phyloP scores from a whole-genome alignment of 2,888 invertebrate species.

The Atherix ibis region DNA sequence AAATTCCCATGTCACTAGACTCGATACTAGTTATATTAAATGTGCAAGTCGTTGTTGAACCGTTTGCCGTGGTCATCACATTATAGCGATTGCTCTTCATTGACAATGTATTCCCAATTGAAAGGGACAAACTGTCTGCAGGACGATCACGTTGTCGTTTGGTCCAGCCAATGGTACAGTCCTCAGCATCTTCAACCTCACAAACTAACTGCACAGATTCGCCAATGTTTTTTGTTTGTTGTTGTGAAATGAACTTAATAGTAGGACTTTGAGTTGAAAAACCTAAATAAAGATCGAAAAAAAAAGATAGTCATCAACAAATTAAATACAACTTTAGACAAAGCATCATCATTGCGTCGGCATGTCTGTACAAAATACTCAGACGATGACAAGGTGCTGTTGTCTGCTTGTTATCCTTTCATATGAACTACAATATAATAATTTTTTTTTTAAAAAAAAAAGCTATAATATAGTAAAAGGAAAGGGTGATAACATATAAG shows the following conservation, averaged over 20 bases:
- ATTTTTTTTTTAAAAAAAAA: too few relatives aligned
- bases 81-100: conserved; percentile 25
- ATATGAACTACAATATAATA: too few relatives aligned
- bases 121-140: conserved; percentile 23
- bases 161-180: conserved; percentile 26
- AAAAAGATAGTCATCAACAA: too few relatives aligned
- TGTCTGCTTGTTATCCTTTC: too few relatives aligned
- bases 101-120: conserved; percentile 23
- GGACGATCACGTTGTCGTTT: conserved; percentile 21
- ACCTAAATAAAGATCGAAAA: too few relatives aligned
- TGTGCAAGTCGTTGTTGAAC: conserved; percentile 21
- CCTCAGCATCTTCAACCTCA: conserved; percentile 26
- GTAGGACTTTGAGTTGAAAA: conserved; percentile 8
- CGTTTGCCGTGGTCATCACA: conserved; percentile 19
- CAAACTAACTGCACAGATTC: conserved; percentile 28
- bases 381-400: too few relatives aligned
- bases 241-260: conserved; percentile 10
- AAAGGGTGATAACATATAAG: too few relatives aligned
- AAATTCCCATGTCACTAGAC: conserved; percentile 25
- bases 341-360: too few relatives aligned
- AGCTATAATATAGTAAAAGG: too few relatives aligned
- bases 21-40: conserved; percentile 26
- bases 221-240: conserved; percentile 17
- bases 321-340: too few relatives aligned
- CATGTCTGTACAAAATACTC: too few relatives aligned